Percentiles rank a stretch among this genome's conserved stretches.
These are phyloP conservation scores for Blastomussa wellsi DNA, from an alignment of 92 coral and sea anemone species.

Conservation along the genomic window DNA sequence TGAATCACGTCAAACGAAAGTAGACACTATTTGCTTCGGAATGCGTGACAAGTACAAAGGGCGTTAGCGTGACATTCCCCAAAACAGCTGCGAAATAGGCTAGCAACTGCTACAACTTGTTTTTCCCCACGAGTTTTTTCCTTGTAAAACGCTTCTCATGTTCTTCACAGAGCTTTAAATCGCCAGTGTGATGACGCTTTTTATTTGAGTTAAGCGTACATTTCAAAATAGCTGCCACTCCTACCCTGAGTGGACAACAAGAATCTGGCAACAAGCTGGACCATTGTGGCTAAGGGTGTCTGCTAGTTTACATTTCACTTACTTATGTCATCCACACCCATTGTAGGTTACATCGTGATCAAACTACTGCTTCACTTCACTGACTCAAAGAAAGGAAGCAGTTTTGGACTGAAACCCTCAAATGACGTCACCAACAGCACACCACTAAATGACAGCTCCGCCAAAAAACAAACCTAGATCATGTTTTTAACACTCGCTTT, in stretches of 20 bases:
- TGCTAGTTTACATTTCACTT: background rate
- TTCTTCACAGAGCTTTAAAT: too few relatives aligned
- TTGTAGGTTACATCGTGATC: constrained; percentile 69
- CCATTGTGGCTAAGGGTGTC: background rate
- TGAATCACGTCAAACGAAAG: too few relatives aligned
- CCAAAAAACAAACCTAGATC: constrained; percentile 30
- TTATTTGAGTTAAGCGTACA: too few relatives aligned
- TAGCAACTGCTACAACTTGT: too few relatives aligned
- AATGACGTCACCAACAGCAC: background rate
- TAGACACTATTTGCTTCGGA: too few relatives aligned
- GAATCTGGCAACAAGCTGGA: background rate
- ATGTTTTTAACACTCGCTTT: background rate
- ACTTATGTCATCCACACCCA: background rate
- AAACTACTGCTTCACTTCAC: constrained; percentile 84
- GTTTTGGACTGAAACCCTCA: constrained; percentile 76
- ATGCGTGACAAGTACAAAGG: too few relatives aligned
- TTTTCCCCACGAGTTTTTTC: too few relatives aligned
- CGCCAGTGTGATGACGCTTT: too few relatives aligned
- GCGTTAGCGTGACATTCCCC: too few relatives aligned
- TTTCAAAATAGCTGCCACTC: background rate
- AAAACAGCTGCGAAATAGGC: too few relatives aligned
- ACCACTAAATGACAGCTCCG: background rate
- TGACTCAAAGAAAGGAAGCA: constrained; percentile 97
- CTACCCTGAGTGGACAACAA: background rate
- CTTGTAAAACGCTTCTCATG: too few relatives aligned